Evolutionary conservation across 1,140 invertebrate genomes (phyloP).

Genomic region (Leptinotarsa undecemlineata): DNA sequence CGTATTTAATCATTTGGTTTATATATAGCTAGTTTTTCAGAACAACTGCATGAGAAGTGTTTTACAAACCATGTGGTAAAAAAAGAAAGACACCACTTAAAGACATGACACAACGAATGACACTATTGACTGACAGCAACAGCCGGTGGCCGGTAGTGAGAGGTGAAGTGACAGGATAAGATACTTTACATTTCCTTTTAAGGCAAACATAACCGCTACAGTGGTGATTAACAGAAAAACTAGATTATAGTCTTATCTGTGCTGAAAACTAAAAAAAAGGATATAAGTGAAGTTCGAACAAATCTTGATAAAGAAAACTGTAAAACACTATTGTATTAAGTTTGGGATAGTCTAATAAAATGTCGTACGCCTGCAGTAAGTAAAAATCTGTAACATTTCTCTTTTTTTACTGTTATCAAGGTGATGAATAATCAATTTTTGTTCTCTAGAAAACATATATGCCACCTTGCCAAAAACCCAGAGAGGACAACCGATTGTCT

Average conservation of each 20-base stretch:
- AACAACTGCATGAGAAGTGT: too few relatives aligned
- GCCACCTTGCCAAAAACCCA: slow-evolving; percentile 91
- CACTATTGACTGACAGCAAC: background rate
- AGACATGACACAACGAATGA: too few relatives aligned
- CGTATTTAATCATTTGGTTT: too few relatives aligned
- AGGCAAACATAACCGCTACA: slow-evolving; percentile 49
- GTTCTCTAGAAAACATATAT: slow-evolving; percentile 81
- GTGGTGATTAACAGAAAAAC: slow-evolving; percentile 23
- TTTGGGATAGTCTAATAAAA: slow-evolving; percentile 28
- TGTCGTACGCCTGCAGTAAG: slow-evolving; percentile 46
- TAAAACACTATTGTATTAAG: background rate
- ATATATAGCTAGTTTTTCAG: too few relatives aligned
- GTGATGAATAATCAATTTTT: slow-evolving; percentile 7
- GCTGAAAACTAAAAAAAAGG: slow-evolving; percentile 17
- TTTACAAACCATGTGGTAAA: too few relatives aligned
- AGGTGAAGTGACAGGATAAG: background rate
- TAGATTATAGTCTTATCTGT: slow-evolving; percentile 22
- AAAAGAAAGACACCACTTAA: too few relatives aligned
- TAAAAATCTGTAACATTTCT: background rate
- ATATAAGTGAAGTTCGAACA: background rate
- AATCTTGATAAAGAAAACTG: background rate
- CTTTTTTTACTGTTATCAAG: slow-evolving; percentile 23
- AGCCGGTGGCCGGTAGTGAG: background rate
- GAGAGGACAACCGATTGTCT: slow-evolving; percentile 88
- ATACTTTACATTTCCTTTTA: slow-evolving; percentile 40